phyloP scores from a whole-genome alignment of 2,797 vertebrate genomes.

The Lepidocolaptes lacrymiger region DNA sequence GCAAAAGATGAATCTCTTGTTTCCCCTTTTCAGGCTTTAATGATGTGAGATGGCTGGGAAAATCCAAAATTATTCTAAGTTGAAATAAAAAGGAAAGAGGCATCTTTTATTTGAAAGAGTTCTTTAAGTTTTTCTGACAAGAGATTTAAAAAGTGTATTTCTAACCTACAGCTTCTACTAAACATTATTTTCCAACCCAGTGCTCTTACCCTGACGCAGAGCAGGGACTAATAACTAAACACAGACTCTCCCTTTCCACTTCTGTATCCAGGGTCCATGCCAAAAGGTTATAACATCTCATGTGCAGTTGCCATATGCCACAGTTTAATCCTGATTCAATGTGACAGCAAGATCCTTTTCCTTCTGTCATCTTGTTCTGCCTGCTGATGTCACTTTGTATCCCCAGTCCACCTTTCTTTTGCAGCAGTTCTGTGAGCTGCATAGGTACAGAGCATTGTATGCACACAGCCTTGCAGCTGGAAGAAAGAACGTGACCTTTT shows the following conservation, averaged over 20 bases:
- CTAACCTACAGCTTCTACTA: background rate
- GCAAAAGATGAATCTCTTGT: background rate
- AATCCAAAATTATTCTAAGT: background rate
- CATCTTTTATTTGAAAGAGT: rapidly evolving
- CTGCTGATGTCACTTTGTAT: background rate
- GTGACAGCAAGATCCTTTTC: conserved; percentile 21
- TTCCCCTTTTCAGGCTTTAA: background rate
- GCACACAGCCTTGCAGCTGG: background rate
- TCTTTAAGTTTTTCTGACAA: background rate
- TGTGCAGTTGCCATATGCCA: background rate
- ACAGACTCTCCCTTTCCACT: background rate
- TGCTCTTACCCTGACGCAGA: background rate
- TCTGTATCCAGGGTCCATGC: background rate
- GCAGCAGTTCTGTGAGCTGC: background rate
- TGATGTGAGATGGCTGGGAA: background rate
- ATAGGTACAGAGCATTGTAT: rapidly evolving
- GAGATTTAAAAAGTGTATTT: background rate
- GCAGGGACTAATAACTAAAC: background rate
- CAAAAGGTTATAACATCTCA: background rate
- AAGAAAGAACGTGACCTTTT: background rate
- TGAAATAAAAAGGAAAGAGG: background rate
- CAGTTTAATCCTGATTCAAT: conserved; percentile 21
- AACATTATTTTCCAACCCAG: background rate
- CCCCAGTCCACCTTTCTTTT: background rate
- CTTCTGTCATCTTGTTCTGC: conserved; percentile 10